These are phyloP conservation scores for Phrixothrix hirtus DNA, from an alignment of 2,888 invertebrate species.

Conservation along the genomic window DNA sequence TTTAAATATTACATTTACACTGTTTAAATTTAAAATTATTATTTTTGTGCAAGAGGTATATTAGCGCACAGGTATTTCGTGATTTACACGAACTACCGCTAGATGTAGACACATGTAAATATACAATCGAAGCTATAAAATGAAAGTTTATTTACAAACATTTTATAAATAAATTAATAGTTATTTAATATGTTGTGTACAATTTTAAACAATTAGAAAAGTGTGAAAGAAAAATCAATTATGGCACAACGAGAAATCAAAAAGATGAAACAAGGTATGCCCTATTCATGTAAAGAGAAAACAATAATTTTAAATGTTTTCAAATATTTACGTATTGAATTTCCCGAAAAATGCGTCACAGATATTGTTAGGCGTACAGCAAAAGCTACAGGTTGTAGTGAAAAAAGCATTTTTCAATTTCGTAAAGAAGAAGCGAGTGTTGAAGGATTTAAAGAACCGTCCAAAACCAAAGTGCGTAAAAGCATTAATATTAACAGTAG, in stretches of 20 bases:
- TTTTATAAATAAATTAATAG: no score
- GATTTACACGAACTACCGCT: no score
- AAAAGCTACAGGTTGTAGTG: conserved; percentile 54
- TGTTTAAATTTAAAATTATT: no score
- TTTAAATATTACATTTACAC: no score
- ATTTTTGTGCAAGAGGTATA: neutral
- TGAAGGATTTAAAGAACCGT: conserved; percentile 52
- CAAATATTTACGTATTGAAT: conserved; percentile 50
- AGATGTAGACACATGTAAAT: no score
- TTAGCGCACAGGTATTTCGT: neutral
- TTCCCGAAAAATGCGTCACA: conserved; percentile 50
- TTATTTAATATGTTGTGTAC: no score
- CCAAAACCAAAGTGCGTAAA: conserved; percentile 51
- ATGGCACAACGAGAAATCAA: conserved; percentile 45
- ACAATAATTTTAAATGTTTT: conserved; percentile 55
- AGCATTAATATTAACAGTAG: conserved; percentile 53
- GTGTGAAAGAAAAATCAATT: no score
- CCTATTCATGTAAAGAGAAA: conserved; percentile 54
- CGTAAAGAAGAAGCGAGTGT: conserved; percentile 53
- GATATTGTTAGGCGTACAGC: conserved; percentile 51
- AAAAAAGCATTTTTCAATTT: conserved; percentile 54
- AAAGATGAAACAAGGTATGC: conserved; percentile 56
- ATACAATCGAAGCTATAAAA: no score
- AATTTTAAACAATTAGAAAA: no score
- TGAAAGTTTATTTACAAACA: no score